Evolutionary conservation across 2,113 vertebrate species (phyloP), one percentile per base, ranked within the genome.

Genomic region (Neolamprologus kungweensis): DNA sequence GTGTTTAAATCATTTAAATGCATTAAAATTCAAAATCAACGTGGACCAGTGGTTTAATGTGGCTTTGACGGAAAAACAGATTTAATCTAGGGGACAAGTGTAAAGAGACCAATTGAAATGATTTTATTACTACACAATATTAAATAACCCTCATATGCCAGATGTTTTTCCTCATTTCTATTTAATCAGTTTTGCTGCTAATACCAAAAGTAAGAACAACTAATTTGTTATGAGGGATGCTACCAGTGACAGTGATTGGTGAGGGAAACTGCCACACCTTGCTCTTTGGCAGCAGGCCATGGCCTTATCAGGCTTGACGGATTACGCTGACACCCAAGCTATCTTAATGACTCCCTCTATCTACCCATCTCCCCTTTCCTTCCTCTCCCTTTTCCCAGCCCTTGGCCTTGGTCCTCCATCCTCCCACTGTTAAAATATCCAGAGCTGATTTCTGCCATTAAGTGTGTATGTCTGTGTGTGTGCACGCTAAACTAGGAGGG

Each of bases 241-340:
- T 80, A 80, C 45, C 84, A 40, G 5, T 92, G 92, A 94, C 89
- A 92, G 7, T 94, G 90, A 95, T 90, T 45, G 92, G 87, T 93
- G 80, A 88, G 92, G 94, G 88, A 92, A 88, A 94, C 82, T 88
- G 79, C 86, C 85, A 85, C 88, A 87, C 94, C 95, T 94, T 90
- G 85, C 93, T 91, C 92, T 80, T 82, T 94, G 92, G 94, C 93
- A 85, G 26, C n/a, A 9, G 40, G 55, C 87, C 91, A 89, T 9
- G 93, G 91, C 89, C 95, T 96, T 95, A 90, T 94, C 88, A 84
- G 88, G 73, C 85, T 71, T 95, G 95, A 94, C 94, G 94, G 94
- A 96, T 96, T 95, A 95, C 95, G 95, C 96, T 96, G 96, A 96
- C 95, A 96, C 93, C 88, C 94, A 95, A 82, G 89, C 96, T 97